Evolutionary conservation across 2,113 vertebrate species (phyloP).

Genomic region (Cyanocitta stelleri): DNA sequence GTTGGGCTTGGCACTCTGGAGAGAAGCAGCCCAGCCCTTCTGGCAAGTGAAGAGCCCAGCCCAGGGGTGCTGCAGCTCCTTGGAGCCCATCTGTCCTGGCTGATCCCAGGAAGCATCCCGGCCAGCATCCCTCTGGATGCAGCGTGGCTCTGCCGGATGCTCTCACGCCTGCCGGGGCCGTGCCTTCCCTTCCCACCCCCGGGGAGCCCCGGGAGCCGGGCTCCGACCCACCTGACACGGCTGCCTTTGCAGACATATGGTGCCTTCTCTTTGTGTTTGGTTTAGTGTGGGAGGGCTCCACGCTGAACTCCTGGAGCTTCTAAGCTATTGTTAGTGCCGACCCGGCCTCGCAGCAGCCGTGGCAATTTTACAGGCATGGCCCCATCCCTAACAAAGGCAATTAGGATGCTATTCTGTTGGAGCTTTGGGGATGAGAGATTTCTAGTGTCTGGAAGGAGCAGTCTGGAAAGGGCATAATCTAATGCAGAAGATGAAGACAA

Average conservation of each 20-base stretch:
- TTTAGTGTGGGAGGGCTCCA: slow-evolving; percentile 45
- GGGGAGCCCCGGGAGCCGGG: slow-evolving; percentile 1
- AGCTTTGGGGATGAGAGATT: slow-evolving; percentile 6
- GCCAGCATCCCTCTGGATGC: neutral
- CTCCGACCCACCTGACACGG: slow-evolving; percentile 4
- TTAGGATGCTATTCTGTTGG: slow-evolving; percentile 22
- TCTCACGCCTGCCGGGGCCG: slow-evolving; percentile 25
- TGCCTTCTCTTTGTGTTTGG: slow-evolving; percentile 22
- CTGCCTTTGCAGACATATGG: neutral
- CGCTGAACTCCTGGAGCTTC: neutral
- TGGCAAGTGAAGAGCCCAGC: neutral
- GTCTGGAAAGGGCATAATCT: slow-evolving; percentile 37
- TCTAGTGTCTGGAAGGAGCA: slow-evolving; percentile 23
- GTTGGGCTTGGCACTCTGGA: neutral
- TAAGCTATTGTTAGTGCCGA: neutral
- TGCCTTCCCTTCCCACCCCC: slow-evolving; percentile 49
- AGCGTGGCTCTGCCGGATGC: neutral
- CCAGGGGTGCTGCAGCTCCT: neutral
- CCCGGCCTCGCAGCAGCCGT: neutral
- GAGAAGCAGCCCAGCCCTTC: neutral
- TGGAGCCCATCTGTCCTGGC: neutral
- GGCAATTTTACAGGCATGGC: neutral
- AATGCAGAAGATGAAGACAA: slow-evolving; percentile 42
- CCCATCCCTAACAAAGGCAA: slow-evolving; percentile 21
- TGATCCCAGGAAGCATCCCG: neutral